A percentile compares a stretch with the other conserved stretches of the same genome.
These are phyloP conservation scores for Mythimna pallens DNA, from an alignment of 2,888 invertebrate species.

Conservation along the genomic window DNA sequence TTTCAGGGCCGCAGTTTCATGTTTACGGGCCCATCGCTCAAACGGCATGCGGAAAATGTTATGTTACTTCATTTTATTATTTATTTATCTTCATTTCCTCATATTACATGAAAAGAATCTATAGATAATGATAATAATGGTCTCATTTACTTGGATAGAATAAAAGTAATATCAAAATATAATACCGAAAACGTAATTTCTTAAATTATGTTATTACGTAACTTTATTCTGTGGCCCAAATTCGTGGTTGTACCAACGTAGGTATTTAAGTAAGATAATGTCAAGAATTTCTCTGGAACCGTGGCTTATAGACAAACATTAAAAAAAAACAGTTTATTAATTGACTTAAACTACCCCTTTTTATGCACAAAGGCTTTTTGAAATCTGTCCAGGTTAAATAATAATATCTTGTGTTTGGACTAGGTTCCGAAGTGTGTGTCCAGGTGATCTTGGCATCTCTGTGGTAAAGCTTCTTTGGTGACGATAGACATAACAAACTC, in stretches of 20 bases:
- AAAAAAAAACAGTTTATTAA: neutral
- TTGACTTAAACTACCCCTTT: no score
- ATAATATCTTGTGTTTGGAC: neutral
- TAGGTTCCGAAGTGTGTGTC: neutral
- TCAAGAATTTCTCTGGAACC: neutral
- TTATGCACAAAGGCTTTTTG: no score
- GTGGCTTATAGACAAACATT: neutral
- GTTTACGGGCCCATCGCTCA: no score
- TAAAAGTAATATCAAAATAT: slow-evolving; percentile 20
- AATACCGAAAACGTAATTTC: slow-evolving; percentile 15
- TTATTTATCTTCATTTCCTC: slow-evolving; percentile 3
- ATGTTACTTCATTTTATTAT: neutral
- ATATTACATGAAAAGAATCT: slow-evolving; percentile 8
- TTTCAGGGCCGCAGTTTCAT: no score
- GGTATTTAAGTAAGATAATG: neutral
- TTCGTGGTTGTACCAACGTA: neutral
- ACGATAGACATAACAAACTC: neutral
- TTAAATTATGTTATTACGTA: slow-evolving; percentile 9
- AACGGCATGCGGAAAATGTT: no score
- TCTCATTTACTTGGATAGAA: slow-evolving; percentile 2
- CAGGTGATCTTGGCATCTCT: neutral
- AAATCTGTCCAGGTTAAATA: neutral
- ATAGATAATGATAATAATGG: slow-evolving; percentile 23
- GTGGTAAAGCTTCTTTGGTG: neutral
- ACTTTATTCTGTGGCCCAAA: neutral